Base-by-base conservation (phyloP, 1,140 invertebrate genomes). In the Drosophila willistoni region DNA sequence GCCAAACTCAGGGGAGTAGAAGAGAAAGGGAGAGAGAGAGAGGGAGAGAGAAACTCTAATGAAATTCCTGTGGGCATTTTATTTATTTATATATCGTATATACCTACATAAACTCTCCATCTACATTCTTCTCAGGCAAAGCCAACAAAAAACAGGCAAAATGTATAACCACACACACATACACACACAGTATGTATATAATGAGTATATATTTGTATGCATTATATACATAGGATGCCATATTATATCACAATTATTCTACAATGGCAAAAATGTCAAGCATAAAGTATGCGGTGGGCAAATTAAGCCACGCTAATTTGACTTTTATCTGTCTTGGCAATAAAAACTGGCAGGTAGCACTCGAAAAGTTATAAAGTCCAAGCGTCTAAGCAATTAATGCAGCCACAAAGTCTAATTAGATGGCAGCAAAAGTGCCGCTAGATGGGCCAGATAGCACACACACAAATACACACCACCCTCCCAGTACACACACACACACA, bases 321-420 rank as follows among this genome's bases (percentile, higher is more conserved):
- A 69, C 71, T 77, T 73, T 87, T 80, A 79, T 83, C 76, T 71
- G 55, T 19, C 42, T 39, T 42, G 59, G 66, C 74, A 70, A 81
- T 81, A 85, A 75, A 77, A 84, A 79, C 66, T 55, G 12, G 44
- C 55, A 70, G 64, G 41, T 67, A 57, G 42, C 59, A 71, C 78
- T 76, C 57, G 66, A 63, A 76, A 85, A 79, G 78, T 83, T 87
- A 90, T 90, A 90, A 90, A 90, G 81, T 83, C 75, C 75, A 54
- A 68, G 70, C 59, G 57, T 25, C 47, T 71, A 70, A 51, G 56
- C 87, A 86, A 90, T 83, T 86, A 86, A 89, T 82, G 83, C 72
- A 76, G 71, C 76, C 83, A 69, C 83, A 87, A 71, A 59, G 73
- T 79, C 84, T 89, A 87, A 87, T 87, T 83, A 87, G 79, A 80